A percentile compares a stretch with the other conserved stretches of the same genome.
Evolutionary conservation across 1,140 invertebrate genomes (phyloP).

Genomic region (Hesperophylax magnus): DNA sequence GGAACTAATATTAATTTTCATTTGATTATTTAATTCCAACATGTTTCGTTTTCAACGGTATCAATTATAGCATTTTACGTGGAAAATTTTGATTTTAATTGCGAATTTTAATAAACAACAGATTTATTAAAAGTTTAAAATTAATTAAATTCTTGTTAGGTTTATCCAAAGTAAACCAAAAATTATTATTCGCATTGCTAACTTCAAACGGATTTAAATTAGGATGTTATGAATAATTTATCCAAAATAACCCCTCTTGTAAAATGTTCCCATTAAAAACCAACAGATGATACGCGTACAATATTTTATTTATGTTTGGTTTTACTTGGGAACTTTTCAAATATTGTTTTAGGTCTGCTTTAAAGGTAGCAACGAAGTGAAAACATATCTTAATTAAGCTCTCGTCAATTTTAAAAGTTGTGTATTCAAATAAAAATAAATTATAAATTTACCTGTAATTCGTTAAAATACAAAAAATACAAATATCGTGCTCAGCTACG

Average conservation of each 20-base stretch:
- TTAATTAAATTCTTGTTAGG: constrained; percentile 26
- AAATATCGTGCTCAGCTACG: too few species aligned
- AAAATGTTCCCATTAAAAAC: constrained; percentile 29
- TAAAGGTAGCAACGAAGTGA: background rate
- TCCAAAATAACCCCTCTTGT: constrained; percentile 2
- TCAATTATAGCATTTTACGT: too few species aligned
- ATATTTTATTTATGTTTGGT: background rate
- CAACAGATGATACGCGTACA: background rate
- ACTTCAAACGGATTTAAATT: constrained; percentile 27
- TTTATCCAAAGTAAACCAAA: constrained; percentile 25
- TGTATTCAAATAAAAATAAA: too few species aligned
- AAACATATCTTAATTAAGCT: too few species aligned
- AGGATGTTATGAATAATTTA: constrained; percentile 26
- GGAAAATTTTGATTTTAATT: too few species aligned
- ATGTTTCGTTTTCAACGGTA: too few species aligned
- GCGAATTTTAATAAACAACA: background rate
- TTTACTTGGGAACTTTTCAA: background rate
- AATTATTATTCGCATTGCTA: constrained; percentile 31
- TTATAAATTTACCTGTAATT: too few species aligned
- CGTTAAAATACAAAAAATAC: too few species aligned
- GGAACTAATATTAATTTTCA: too few species aligned
- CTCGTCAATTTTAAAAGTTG: too few species aligned
- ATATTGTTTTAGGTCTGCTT: constrained; percentile 16
- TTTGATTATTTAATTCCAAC: too few species aligned
- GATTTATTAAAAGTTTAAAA: constrained; percentile 3